Conservation (phyloP, 2,797 vertebrate genomes). For the Limosa lapponica region DNA sequence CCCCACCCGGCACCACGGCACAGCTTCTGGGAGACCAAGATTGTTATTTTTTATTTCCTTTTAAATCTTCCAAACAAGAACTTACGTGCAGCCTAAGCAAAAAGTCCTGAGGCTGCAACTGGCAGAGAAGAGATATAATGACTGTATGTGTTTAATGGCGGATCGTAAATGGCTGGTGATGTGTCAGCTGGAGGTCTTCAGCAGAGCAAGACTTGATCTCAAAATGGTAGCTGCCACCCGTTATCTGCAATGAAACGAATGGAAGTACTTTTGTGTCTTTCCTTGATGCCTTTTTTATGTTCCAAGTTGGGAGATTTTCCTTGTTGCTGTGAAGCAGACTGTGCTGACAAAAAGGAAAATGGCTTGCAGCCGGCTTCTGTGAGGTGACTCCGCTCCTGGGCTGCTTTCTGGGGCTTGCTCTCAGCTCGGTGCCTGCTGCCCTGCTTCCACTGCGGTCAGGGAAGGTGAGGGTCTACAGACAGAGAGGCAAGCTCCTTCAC, state of each 20-base stretch:
- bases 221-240: neutral
- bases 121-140: neutral
- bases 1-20: neutral
- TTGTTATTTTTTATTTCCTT: neutral
- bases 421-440: neutral
- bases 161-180: slow-evolving; percentile 10
- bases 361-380: neutral
- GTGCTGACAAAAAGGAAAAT: slow-evolving; percentile 15
- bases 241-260: slow-evolving; percentile 45
- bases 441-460: neutral
- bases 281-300: slow-evolving; percentile 27
- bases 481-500: neutral
- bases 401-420: neutral
- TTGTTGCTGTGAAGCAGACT: neutral
- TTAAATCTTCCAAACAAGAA: slow-evolving; percentile 37
- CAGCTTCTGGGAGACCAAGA: neutral
- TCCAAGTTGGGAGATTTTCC: slow-evolving; percentile 9
- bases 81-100: slow-evolving; percentile 43
- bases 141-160: slow-evolving; percentile 11
- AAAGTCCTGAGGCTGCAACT: slow-evolving; percentile 34
- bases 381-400: neutral
- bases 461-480: neutral
- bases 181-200: slow-evolving; percentile 43
- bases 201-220: slow-evolving; percentile 27
- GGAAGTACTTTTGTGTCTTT: slow-evolving; percentile 21